phyloP scores from a whole-genome alignment of 2,797 vertebrate genomes.

The Halcyon smyrnensis region DNA sequence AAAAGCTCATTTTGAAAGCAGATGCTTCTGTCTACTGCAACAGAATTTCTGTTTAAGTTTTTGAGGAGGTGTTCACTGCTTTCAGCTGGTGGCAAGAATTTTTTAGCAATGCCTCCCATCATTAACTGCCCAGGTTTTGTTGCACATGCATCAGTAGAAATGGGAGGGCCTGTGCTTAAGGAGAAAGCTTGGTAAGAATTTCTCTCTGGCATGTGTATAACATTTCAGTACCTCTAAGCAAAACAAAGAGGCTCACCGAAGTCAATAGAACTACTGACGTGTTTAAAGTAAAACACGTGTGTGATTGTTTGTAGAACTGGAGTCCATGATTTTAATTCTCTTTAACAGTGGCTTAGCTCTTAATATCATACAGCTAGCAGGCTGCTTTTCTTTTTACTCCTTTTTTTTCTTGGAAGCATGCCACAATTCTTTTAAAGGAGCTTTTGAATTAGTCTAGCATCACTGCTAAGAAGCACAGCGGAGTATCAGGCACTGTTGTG shows the following conservation, averaged over 20 bases:
- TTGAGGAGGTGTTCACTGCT: neutral
- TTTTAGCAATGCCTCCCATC: neutral
- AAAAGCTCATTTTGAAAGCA: neutral
- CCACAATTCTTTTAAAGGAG: conserved; percentile 30
- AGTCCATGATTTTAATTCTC: conserved; percentile 31
- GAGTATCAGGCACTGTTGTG: neutral
- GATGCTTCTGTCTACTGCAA: neutral
- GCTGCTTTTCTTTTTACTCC: conserved; percentile 37
- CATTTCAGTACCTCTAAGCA: neutral
- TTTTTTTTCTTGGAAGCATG: neutral
- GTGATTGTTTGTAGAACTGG: neutral
- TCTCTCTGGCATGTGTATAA: neutral
- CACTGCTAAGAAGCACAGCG: neutral
- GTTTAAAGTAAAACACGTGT: neutral
- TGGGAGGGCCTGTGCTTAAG: neutral
- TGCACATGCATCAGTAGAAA: rapidly evolving
- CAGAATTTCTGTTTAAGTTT: neutral
- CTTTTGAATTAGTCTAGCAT: conserved; percentile 19
- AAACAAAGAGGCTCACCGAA: neutral
- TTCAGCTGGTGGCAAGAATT: neutral
- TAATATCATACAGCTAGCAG: conserved; percentile 15
- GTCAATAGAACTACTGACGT: neutral
- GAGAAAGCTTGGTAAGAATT: neutral
- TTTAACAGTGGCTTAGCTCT: conserved; percentile 63
- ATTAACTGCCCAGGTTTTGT: neutral